A percentile compares a stretch with the other conserved stretches of the same genome.
Conservation (phyloP, 2,888 invertebrate species). For the Tryphoninae sp. region DNA sequence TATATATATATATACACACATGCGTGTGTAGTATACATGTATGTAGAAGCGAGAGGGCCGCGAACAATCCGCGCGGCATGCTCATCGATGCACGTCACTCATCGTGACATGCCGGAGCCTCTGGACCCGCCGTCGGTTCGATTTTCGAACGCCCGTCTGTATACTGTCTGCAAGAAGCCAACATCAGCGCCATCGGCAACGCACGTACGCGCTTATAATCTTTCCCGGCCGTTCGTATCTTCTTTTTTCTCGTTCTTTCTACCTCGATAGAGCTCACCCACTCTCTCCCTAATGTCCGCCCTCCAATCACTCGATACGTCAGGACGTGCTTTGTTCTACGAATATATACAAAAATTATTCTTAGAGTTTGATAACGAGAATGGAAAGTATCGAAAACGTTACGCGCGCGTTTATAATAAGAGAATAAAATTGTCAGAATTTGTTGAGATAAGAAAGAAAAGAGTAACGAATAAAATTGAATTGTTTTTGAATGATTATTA, state of each 20-base stretch:
- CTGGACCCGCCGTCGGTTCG: slow-evolving; percentile 74
- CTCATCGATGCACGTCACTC: slow-evolving; percentile 79
- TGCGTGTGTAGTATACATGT: not conserved
- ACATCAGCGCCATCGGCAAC: slow-evolving; percentile 20
- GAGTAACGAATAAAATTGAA: too few species aligned
- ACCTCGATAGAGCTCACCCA: too few species aligned
- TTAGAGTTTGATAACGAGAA: too few species aligned
- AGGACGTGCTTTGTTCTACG: slow-evolving; percentile 9
- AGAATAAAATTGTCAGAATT: too few species aligned
- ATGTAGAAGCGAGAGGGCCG: slow-evolving; percentile 66
- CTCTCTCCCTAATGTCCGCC: too few species aligned
- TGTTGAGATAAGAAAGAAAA: too few species aligned
- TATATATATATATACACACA: not conserved
- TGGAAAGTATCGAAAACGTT: too few species aligned
- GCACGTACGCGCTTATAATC: slow-evolving; percentile 34
- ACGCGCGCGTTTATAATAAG: too few species aligned
- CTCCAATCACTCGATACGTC: not conserved
- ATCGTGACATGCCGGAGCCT: slow-evolving; percentile 64
- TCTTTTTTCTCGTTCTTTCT: not conserved
- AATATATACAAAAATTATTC: not conserved
- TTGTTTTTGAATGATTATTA: too few species aligned
- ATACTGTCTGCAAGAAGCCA: slow-evolving; percentile 43
- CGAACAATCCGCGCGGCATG: slow-evolving; percentile 67
- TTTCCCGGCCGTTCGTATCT: slow-evolving; percentile 1
- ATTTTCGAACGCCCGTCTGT: slow-evolving; percentile 71